Conservation (phyloP, 2,113 vertebrate genomes). For the Polyodon spathula region DNA sequence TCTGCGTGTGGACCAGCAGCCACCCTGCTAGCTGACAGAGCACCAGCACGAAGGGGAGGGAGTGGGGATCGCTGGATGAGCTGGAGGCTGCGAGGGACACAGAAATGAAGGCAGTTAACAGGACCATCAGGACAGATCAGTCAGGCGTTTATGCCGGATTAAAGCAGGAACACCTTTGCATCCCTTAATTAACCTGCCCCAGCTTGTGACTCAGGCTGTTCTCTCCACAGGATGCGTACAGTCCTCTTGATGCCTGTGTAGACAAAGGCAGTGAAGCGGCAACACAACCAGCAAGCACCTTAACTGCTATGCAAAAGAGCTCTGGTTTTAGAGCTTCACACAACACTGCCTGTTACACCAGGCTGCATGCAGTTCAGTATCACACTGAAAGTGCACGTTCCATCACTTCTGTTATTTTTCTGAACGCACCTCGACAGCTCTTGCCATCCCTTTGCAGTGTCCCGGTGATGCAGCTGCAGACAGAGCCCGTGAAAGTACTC, state of each 20-base stretch:
- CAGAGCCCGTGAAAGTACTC: constrained; percentile 61
- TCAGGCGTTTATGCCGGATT: constrained; percentile 1
- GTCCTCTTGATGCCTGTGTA: no score
- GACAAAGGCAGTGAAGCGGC: no score
- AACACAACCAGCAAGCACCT: no score
- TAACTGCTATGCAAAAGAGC: background rate
- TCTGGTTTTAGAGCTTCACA: background rate
- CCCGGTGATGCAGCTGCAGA: constrained; percentile 91
- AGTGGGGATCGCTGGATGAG: constrained; percentile 32
- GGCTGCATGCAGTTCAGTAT: background rate
- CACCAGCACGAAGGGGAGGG: constrained; percentile 36
- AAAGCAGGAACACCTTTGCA: no score
- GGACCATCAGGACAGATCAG: no score
- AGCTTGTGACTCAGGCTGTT: no score
- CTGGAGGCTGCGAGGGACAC: constrained; percentile 43
- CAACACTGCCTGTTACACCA: no score
- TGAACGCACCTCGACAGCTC: constrained; percentile 75
- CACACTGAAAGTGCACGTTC: no score
- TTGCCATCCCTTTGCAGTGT: constrained; percentile 76
- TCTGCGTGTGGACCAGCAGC: constrained; percentile 31
- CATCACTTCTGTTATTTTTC: no score
- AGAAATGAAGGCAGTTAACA: constrained; percentile 8
- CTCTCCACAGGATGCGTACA: no score
- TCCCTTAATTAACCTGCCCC: no score
- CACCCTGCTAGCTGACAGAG: constrained; percentile 25